phyloP scores from a whole-genome alignment of 1,140 invertebrate genomes.

The Sycophaga agraensis region DNA sequence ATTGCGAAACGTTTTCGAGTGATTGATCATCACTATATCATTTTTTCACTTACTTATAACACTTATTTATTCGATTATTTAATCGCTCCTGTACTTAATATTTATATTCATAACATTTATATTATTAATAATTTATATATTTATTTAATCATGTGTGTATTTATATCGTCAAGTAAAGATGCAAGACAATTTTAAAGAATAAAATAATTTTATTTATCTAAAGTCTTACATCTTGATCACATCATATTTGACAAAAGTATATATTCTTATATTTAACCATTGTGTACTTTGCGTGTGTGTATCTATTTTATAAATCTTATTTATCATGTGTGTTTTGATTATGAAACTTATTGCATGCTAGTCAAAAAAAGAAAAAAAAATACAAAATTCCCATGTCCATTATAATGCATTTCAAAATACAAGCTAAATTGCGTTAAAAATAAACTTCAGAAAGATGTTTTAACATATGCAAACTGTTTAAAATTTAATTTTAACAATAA shows the following conservation, averaged over 20 bases:
- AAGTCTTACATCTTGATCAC: slow-evolving; percentile 7
- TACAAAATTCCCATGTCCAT: too few relatives aligned
- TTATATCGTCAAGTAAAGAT: neutral
- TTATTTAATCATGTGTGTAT: slow-evolving; percentile 3
- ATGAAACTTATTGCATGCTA: neutral
- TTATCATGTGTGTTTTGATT: neutral
- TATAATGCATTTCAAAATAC: too few relatives aligned
- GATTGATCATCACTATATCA: too few relatives aligned
- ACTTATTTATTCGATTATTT: neutral
- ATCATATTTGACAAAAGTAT: neutral
- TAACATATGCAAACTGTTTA: neutral
- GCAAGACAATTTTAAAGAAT: neutral
- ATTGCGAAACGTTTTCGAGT: slow-evolving; percentile 5
- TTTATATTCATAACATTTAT: slow-evolving; percentile 1
- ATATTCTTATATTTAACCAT: slow-evolving; percentile 9
- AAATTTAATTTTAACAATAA: neutral
- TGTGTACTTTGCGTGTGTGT: slow-evolving; percentile 1
- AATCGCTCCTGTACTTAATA: neutral
- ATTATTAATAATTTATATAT: slow-evolving; percentile 7
- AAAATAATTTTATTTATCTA: neutral
- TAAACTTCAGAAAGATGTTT: neutral
- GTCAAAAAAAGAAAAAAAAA: slow-evolving; percentile 15
- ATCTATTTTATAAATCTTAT: neutral
- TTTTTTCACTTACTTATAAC: too few relatives aligned
- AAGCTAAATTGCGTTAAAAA: neutral